Conservation (phyloP, 2,113 vertebrate species). For the Otocyon megalotis region DNA sequence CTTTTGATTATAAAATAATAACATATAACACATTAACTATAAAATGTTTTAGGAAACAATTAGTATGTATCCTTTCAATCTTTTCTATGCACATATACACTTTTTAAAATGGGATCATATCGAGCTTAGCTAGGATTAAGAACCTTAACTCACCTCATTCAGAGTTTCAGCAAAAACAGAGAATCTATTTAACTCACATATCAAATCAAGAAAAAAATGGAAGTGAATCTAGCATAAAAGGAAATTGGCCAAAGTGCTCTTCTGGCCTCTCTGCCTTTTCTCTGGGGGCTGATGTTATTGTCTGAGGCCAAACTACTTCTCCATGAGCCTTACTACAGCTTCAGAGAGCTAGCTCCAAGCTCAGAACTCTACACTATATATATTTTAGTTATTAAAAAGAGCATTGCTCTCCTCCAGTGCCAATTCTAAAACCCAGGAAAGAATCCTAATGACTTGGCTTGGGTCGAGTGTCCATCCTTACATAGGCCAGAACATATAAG, state of each 20-base stretch:
- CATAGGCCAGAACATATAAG: neutral
- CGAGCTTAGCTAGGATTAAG: neutral
- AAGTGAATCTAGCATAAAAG: neutral
- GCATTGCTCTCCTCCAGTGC: neutral
- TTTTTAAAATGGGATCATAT: neutral
- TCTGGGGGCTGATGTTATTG: neutral
- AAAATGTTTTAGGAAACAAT: neutral
- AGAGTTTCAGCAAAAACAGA: neutral
- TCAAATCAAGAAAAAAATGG: neutral
- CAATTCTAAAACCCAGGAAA: neutral
- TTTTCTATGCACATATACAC: neutral
- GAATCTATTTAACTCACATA: neutral
- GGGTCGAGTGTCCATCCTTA: neutral
- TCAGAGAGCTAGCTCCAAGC: neutral
- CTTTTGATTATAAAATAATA: constrained; percentile 27
- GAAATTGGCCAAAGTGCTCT: neutral
- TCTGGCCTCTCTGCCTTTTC: neutral
- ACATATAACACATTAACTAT: neutral
- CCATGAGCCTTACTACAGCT: neutral
- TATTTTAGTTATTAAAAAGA: neutral
- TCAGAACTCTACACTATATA: neutral
- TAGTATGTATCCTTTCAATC: neutral
- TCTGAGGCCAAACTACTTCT: neutral
- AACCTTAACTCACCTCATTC: neutral
- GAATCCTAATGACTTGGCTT: neutral